Conservation (phyloP, 2,113 vertebrate species). For the Tupaia tana region DNA sequence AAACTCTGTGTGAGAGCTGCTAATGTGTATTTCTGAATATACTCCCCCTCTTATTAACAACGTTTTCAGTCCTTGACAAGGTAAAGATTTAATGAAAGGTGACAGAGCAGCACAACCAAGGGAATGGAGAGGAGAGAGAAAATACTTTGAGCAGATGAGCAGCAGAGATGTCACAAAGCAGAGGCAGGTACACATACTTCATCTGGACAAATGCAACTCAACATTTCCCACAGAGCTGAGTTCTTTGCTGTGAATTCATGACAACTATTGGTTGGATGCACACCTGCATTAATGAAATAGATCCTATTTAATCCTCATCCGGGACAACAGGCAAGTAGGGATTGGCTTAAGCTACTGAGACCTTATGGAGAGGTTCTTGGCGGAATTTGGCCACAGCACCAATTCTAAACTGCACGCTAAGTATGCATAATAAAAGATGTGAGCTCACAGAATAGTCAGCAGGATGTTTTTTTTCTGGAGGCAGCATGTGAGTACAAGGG, state of each 20-base stretch:
- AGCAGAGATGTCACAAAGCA: neutral
- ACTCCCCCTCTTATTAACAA: neutral
- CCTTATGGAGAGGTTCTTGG: slow-evolving; percentile 10
- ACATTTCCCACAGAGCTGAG: neutral
- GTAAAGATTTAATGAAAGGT: slow-evolving; percentile 42
- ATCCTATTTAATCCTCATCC: slow-evolving; percentile 35
- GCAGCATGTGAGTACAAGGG: neutral
- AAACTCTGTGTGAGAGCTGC: neutral
- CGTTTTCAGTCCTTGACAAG: neutral
- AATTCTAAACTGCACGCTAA: slow-evolving; percentile 70
- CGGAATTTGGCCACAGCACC: neutral
- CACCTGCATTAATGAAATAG: neutral
- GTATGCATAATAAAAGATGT: slow-evolving; percentile 55
- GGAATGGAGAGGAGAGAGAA: neutral
- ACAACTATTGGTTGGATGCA: slow-evolving; percentile 9
- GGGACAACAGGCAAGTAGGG: slow-evolving; percentile 20
- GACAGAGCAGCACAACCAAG: neutral
- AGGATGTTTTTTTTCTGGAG: slow-evolving; percentile 65
- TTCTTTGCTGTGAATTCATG: neutral
- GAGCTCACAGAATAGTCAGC: neutral
- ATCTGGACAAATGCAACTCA: neutral
- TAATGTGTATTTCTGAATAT: neutral
- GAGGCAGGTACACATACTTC: neutral
- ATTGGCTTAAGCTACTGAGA: slow-evolving; percentile 47
- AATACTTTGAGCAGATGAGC: neutral